Evolutionary conservation across 2,797 vertebrate genomes (phyloP).

Genomic region (Pelobates cultripes): DNA sequence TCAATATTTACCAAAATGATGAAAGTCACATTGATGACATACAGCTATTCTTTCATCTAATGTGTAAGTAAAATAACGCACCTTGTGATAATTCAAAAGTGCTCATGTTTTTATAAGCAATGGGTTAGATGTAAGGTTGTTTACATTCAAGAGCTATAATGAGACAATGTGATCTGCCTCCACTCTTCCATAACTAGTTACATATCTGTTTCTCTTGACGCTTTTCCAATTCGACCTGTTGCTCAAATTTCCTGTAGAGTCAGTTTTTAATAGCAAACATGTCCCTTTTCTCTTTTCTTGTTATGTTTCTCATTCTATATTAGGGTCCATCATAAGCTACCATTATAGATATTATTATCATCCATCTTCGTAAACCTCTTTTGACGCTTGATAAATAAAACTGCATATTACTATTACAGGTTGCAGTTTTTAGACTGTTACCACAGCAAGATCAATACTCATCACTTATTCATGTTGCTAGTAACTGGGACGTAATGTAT

Average conservation of each 20-base stretch:
- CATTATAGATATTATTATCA: neutral
- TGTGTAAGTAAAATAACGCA: too few relatives aligned
- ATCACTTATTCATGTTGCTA: constrained; percentile 68
- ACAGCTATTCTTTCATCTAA: too few relatives aligned
- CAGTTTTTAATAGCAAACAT: neutral
- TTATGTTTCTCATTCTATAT: neutral
- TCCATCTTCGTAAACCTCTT: neutral
- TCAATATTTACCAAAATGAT: too few relatives aligned
- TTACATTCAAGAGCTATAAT: too few relatives aligned
- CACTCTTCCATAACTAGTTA: too few relatives aligned
- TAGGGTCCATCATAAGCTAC: neutral
- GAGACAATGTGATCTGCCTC: too few relatives aligned
- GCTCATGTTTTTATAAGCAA: too few relatives aligned
- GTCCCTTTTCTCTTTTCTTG: neutral
- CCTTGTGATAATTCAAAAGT: too few relatives aligned
- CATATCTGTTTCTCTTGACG: neutral
- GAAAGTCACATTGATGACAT: too few relatives aligned
- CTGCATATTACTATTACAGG: constrained; percentile 61
- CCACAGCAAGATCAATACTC: constrained; percentile 60
- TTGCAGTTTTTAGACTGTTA: constrained; percentile 63
- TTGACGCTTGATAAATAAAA: constrained; percentile 39
- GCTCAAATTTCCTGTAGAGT: neutral
- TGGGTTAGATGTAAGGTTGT: too few relatives aligned
- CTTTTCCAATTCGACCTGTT: neutral
- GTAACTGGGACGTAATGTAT: constrained; percentile 68